Conservation (phyloP, 2,113 vertebrate species). For the Trogon surrucura region DNA sequence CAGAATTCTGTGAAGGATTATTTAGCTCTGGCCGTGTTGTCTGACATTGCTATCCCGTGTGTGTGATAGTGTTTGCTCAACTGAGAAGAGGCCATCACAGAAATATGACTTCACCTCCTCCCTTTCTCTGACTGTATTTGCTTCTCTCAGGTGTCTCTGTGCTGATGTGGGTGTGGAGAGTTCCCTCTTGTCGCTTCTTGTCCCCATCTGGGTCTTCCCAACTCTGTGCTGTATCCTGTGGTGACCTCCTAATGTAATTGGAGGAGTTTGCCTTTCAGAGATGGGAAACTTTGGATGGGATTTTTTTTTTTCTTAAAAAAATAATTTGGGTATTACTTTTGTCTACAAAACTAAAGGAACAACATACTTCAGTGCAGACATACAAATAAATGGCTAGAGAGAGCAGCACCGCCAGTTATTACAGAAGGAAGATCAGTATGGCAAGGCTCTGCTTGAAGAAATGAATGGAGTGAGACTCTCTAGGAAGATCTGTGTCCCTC, state of each 20-base stretch:
- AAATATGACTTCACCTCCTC: not conserved
- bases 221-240: not conserved
- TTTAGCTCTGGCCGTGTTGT: not conserved
- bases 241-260: not conserved
- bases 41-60: rapidly evolving
- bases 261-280: not conserved
- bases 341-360: not conserved
- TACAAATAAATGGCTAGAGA: not conserved
- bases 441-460: not conserved
- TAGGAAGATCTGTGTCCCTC: not conserved
- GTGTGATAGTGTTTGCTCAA: not conserved
- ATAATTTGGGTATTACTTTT: not conserved
- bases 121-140: not conserved
- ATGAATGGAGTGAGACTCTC: not conserved
- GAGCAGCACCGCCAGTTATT: not conserved
- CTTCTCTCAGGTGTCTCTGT: not conserved
- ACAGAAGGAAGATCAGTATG: not conserved
- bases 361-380: not conserved
- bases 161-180: not conserved
- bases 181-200: not conserved
- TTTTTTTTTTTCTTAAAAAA: not conserved
- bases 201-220: not conserved
- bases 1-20: not conserved
- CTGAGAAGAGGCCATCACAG: not conserved
- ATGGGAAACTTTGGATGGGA: not conserved